Evolutionary conservation across 2,888 invertebrate genomes (phyloP).

Genomic region (Aproaerema taeniolella): DNA sequence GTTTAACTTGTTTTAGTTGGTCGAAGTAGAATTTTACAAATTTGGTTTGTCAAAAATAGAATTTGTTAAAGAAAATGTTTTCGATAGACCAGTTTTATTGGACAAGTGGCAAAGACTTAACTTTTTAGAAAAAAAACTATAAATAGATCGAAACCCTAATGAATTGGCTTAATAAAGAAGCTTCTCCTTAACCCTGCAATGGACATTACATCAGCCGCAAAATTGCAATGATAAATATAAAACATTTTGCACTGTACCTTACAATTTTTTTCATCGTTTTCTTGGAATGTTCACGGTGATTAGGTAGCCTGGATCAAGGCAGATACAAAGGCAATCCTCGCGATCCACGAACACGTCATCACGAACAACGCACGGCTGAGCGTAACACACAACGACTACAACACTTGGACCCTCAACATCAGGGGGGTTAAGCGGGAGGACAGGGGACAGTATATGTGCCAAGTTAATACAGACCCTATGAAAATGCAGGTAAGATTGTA

Average conservation of each 20-base stretch:
- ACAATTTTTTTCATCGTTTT: not conserved
- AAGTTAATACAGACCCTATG: slow-evolving; percentile 96
- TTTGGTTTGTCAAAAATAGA: too few relatives aligned
- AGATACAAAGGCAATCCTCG: slow-evolving; percentile 94
- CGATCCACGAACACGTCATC: slow-evolving; percentile 95
- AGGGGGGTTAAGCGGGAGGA: slow-evolving; percentile 90
- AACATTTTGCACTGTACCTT: slow-evolving; percentile 11
- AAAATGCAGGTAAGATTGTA: slow-evolving; percentile 89
- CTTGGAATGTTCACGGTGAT: slow-evolving; percentile 19
- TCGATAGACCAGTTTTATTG: too few relatives aligned
- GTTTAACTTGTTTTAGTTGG: not conserved
- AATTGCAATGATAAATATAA: too few relatives aligned
- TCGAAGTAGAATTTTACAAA: too few relatives aligned
- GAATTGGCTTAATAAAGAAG: too few relatives aligned
- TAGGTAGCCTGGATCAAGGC: slow-evolving; percentile 98
- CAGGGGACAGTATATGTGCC: slow-evolving; percentile 95
- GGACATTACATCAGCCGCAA: too few relatives aligned
- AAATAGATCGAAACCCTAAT: too few relatives aligned
- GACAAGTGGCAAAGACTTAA: too few relatives aligned
- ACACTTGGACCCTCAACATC: slow-evolving; percentile 95
- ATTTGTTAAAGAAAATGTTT: too few relatives aligned
- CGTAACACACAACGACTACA: slow-evolving; percentile 94
- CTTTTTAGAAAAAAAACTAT: too few relatives aligned
- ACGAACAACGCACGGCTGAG: slow-evolving; percentile 93
- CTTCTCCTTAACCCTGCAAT: too few relatives aligned